phyloP scores from a whole-genome alignment of 1,140 invertebrate genomes.

The Geopemphigus sp. region DNA sequence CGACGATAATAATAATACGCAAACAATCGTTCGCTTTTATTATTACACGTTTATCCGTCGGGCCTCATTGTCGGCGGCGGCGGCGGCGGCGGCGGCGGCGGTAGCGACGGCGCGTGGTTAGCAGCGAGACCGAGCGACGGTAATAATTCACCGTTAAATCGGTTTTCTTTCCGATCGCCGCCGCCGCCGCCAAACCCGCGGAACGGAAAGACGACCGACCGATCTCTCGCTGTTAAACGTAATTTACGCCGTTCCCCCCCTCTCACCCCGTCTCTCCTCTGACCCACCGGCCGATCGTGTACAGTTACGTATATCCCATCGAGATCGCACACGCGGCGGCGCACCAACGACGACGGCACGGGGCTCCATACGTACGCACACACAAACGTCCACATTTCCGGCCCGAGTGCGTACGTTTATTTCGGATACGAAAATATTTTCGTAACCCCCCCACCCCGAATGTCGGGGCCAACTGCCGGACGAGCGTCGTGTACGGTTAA shows the following conservation, averaged over 20 bases:
- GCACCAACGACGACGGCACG: too few species aligned
- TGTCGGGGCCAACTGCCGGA: too few species aligned
- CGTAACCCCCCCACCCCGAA: too few species aligned
- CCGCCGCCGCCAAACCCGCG: neutral
- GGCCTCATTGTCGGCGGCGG: slow-evolving; percentile 14
- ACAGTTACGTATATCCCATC: neutral
- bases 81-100: neutral
- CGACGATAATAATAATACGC: slow-evolving; percentile 1
- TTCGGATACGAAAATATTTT: too few species aligned
- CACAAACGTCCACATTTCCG: too few species aligned
- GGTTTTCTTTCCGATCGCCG: neutral
- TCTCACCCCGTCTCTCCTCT: too few species aligned
- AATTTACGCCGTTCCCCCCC: slow-evolving; percentile 43
- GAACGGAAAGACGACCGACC: neutral
- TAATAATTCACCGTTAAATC: slow-evolving; percentile 46
- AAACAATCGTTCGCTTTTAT: neutral
- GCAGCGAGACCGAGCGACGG: too few species aligned
- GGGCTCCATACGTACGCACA: too few species aligned
- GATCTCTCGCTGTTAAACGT: slow-evolving; percentile 34
- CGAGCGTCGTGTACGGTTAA: too few species aligned
- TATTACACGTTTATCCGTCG: slow-evolving; percentile 1
- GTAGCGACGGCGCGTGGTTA: too few species aligned
- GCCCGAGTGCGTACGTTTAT: too few species aligned
- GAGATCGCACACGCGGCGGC: neutral
- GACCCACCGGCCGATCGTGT: too few species aligned